Evolutionary conservation across 2,113 vertebrate species (phyloP), one percentile per base, ranked within the genome.

Genomic region (Hemichromis elongatus): DNA sequence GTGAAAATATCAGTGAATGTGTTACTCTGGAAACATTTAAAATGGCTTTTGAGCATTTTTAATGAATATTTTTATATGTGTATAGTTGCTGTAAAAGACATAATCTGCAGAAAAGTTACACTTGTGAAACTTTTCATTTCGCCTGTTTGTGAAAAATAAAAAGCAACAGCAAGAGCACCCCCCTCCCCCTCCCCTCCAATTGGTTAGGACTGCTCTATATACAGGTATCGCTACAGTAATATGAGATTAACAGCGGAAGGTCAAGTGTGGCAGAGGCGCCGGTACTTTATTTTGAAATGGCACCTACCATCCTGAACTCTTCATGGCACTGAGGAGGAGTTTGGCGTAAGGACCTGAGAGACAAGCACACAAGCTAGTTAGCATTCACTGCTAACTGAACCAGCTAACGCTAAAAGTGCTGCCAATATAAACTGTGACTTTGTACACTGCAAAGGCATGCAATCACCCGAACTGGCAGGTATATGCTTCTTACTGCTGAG

Each of bases 311-410:
- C 98, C 98, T 13, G 98, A 98, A 9, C 93, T 96, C 83, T 97
- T 98, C 98, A 99, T 97, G 85, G 98, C 98, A 88, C 95, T 96
- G 84, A 99, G 97, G 1, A 99, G 97, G 78, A 99, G 96, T 93
- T 96, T 98, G 87, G 97, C 98, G 87, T 98, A 98, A 0, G 98
- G 98, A 97, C 96, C 98, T 99, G 57, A 7, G 16, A 89, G 77
- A 89, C 70, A 73, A 84, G 54, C 30, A 85, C 30, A 90, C 16
- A 59, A 52, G 28, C 14, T 45, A 47, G 6, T 9, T 40, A 47
- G 11, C 78, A 21, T 1, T 45, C 33, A 19, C 35, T 47, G 68
- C 24, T 47, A 19, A 33, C 53, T 14, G 7, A 13, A 9, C n/a
- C 66, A 37, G 37, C 81, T 45, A 40, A 16, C 7, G 4, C 55